A percentile compares a stretch with the other conserved stretches of the same genome.
Evolutionary conservation across 2,113 vertebrate species (phyloP).

Genomic region (Ageneiosus marmoratus): DNA sequence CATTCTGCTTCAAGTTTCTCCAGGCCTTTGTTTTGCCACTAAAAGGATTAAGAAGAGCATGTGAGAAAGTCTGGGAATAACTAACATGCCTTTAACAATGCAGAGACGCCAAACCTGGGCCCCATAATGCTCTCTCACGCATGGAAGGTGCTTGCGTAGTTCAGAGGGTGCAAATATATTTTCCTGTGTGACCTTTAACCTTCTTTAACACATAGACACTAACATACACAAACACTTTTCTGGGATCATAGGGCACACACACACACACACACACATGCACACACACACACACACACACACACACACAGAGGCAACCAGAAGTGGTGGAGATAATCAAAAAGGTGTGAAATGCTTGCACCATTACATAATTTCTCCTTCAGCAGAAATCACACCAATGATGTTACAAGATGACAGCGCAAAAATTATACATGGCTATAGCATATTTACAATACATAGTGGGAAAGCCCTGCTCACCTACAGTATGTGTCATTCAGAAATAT

Average conservation of each 20-base stretch:
- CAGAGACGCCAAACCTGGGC: neutral
- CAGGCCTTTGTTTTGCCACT: constrained; percentile 27
- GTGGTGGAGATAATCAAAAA: neutral
- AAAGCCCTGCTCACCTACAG: neutral
- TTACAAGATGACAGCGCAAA: neutral
- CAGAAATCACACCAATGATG: neutral
- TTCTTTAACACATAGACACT: constrained; percentile 6
- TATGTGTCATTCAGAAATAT: neutral
- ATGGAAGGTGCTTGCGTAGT: constrained; percentile 8
- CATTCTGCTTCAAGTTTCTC: constrained; percentile 18
- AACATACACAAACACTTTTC: neutral
- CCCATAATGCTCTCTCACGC: constrained; percentile 22
- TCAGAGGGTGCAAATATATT: neutral
- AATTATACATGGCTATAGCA: neutral
- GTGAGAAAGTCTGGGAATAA: constrained; percentile 26
- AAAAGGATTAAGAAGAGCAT: constrained; percentile 24
- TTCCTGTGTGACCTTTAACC: constrained; percentile 14
- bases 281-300: neutral
- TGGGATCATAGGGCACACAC: neutral
- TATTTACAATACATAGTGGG: neutral
- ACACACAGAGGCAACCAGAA: neutral
- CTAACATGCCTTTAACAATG: constrained; percentile 25
- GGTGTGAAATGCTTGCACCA: neutral
- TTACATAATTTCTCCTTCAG: neutral
- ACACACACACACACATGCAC: neutral